These are phyloP conservation scores for Platanista minor DNA, from an alignment of 2,113 vertebrate species.

Conservation along the genomic window DNA sequence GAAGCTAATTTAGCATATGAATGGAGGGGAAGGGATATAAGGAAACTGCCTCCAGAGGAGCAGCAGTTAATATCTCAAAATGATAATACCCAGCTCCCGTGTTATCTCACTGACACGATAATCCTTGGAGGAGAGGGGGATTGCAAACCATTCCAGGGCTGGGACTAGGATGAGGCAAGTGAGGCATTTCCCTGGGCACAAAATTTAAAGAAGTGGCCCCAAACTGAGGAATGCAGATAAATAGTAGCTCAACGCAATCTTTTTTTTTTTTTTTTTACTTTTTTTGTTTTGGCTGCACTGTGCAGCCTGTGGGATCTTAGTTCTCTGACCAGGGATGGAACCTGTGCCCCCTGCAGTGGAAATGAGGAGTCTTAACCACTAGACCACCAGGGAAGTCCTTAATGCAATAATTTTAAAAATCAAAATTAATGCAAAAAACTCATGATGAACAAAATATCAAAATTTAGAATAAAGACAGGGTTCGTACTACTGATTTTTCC, in stretches of 20 bases:
- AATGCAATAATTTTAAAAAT: background rate
- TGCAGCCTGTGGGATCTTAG: too few species aligned
- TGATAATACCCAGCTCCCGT: background rate
- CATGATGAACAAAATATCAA: background rate
- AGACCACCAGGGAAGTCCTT: background rate
- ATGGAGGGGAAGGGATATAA: background rate
- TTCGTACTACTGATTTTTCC: background rate
- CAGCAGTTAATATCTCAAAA: background rate
- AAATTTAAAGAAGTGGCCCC: background rate
- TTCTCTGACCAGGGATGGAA: too few species aligned
- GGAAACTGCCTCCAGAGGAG: background rate
- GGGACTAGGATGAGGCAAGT: accelerated
- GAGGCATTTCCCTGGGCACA: background rate
- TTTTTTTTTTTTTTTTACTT: background rate
- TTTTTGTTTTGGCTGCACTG: too few species aligned
- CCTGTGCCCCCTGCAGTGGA: too few species aligned
- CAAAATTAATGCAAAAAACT: background rate
- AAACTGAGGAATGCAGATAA: background rate
- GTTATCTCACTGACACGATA: accelerated
- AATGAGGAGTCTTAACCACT: too few species aligned
- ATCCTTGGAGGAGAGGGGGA: background rate
- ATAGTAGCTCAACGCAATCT: background rate
- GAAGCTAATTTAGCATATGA: background rate
- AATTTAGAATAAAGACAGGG: background rate
- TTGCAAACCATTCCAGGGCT: accelerated